Conservation (phyloP, 2,888 invertebrate genomes). For the Microplitis deprimator region DNA sequence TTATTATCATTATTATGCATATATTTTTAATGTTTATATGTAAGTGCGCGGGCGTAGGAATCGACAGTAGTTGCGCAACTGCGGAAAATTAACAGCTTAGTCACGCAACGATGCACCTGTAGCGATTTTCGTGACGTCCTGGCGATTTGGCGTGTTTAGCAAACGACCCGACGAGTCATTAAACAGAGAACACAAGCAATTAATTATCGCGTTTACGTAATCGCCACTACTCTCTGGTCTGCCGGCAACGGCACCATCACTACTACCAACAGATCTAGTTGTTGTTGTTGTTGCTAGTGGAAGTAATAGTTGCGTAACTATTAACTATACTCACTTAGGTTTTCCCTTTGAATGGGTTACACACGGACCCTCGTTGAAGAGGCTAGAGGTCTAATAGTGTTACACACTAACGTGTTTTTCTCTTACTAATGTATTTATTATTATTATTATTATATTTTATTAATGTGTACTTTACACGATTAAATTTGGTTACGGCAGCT, state of each 20-base stretch:
- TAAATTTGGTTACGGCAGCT: not conserved
- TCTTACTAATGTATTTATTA: not conserved
- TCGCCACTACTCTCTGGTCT: slow-evolving; percentile 11
- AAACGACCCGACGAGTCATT: slow-evolving; percentile 63
- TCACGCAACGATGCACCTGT: slow-evolving; percentile 61
- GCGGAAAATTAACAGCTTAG: slow-evolving; percentile 57
- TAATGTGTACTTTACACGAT: not conserved
- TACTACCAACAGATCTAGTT: not conserved
- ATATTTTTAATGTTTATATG: slow-evolving; percentile 4
- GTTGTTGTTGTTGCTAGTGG: not conserved
- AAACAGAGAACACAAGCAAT: slow-evolving; percentile 65
- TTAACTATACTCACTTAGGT: slow-evolving; percentile 32
- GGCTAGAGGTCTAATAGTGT: not conserved
- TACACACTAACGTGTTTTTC: not conserved
- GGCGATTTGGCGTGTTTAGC: slow-evolving; percentile 63
- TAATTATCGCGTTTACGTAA: slow-evolving; percentile 67
- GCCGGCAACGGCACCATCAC: not conserved
- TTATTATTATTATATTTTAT: not conserved
- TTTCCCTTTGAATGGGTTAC: slow-evolving; percentile 31
- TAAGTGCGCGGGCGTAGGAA: slow-evolving; percentile 11
- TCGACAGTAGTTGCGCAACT: slow-evolving; percentile 42
- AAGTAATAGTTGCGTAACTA: slow-evolving; percentile 27
- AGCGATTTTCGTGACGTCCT: slow-evolving; percentile 61
- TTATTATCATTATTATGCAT: not conserved
- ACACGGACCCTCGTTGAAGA: slow-evolving; percentile 18